Evolutionary conservation across 1,140 invertebrate species (phyloP).

Genomic region (Nymphalis io): DNA sequence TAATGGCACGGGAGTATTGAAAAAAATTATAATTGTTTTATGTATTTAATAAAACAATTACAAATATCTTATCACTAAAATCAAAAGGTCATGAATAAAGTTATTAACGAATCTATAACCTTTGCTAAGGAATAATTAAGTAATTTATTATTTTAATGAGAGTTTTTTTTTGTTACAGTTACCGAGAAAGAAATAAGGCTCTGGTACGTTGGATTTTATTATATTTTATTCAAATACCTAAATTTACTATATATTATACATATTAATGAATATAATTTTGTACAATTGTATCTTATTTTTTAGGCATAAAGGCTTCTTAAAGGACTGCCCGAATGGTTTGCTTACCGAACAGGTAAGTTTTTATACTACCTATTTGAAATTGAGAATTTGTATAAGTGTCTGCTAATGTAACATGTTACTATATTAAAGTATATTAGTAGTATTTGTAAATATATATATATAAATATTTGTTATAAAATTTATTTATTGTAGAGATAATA

Average conservation of each 20-base stretch:
- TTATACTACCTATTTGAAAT: not conserved
- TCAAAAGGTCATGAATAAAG: no score
- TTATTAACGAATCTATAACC: no score
- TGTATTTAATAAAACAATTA: no score
- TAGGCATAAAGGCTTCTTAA: slow-evolving; percentile 97
- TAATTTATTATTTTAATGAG: slow-evolving; percentile 3
- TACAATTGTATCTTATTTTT: slow-evolving; percentile 39
- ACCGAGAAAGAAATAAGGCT: slow-evolving; percentile 93
- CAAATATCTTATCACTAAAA: no score
- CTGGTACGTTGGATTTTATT: slow-evolving; percentile 84
- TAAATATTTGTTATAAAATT: no score
- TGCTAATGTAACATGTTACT: no score
- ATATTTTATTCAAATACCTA: not conserved
- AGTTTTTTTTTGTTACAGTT: slow-evolving; percentile 85
- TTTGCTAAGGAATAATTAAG: not conserved
- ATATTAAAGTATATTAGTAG: no score
- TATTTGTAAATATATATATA: no score
- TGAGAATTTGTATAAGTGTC: no score
- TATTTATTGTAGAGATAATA: no score
- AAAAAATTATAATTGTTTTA: no score
- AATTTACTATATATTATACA: not conserved
- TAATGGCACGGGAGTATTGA: no score
- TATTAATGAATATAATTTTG: not conserved
- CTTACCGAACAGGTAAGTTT: slow-evolving; percentile 92
- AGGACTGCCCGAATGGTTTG: slow-evolving; percentile 95